These are phyloP conservation scores for Drosophila recens DNA, from an alignment of 2,888 invertebrate species.

Conservation along the genomic window DNA sequence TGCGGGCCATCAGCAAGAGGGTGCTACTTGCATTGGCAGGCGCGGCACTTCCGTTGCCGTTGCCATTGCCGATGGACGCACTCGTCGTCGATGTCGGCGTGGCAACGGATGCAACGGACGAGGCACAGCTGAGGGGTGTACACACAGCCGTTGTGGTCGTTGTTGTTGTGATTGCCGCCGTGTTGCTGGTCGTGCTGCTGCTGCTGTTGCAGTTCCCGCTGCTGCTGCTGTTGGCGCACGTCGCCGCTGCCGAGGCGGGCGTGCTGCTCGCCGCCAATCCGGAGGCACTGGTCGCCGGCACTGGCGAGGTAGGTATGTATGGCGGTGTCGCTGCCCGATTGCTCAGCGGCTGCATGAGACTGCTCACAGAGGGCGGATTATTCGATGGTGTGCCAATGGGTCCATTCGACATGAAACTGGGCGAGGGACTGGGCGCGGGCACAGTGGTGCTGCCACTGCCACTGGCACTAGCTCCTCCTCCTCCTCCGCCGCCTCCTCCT, in stretches of 20 bases:
- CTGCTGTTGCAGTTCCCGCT: slow-evolving; percentile 66
- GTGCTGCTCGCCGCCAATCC: slow-evolving; percentile 64
- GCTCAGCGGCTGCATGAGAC: slow-evolving; percentile 87
- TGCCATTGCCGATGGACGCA: slow-evolving; percentile 55
- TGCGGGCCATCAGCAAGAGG: slow-evolving; percentile 44
- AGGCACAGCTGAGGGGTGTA: slow-evolving; percentile 63
- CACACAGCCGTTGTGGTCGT: slow-evolving; percentile 72
- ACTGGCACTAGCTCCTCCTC: slow-evolving; percentile 30
- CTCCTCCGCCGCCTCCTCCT: slow-evolving; percentile 44
- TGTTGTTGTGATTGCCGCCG: slow-evolving; percentile 68
- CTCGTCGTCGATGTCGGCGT: slow-evolving; percentile 65
- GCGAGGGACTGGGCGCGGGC: slow-evolving; percentile 86
- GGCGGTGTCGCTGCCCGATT: slow-evolving; percentile 86
- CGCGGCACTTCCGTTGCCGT: slow-evolving; percentile 24
- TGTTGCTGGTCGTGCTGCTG: slow-evolving; percentile 73
- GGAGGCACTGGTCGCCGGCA: slow-evolving; percentile 69
- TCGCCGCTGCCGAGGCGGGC: slow-evolving; percentile 79
- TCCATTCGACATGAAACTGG: slow-evolving; percentile 85
- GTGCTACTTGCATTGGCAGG: slow-evolving; percentile 52
- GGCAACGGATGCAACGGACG: slow-evolving; percentile 47
- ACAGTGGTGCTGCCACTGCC: slow-evolving; percentile 50
- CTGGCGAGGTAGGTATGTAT: slow-evolving; percentile 83
- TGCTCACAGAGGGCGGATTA: slow-evolving; percentile 88
- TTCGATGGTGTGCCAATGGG: slow-evolving; percentile 86
- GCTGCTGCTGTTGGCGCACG: slow-evolving; percentile 72